phyloP scores from a whole-genome alignment of 2,888 invertebrate species.

The Diaperis boleti region DNA sequence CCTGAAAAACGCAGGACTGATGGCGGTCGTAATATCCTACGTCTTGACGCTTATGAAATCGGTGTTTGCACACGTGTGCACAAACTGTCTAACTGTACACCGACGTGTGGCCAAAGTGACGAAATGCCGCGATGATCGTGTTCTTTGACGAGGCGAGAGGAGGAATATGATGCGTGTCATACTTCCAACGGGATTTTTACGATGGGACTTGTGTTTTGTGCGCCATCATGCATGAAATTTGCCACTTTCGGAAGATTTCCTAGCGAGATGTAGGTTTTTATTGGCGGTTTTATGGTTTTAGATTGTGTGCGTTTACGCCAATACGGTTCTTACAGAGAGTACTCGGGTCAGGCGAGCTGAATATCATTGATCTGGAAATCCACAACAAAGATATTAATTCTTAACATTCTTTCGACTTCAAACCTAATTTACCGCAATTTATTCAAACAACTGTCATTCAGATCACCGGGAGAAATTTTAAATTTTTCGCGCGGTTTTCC shows the following conservation, averaged over 20 bases:
- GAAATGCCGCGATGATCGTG: conserved; percentile 11
- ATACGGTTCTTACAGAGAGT: too few species aligned
- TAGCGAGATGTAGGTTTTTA: background rate
- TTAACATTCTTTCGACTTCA: too few species aligned
- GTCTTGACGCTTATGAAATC: conserved; percentile 4
- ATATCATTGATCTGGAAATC: too few species aligned
- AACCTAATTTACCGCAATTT: too few species aligned
- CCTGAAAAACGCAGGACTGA: conserved; percentile 16
- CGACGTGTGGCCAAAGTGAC: conserved; percentile 1
- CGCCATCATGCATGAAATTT: conserved; percentile 17
- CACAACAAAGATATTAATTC: too few species aligned
- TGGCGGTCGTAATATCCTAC: background rate
- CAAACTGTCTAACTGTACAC: conserved; percentile 14
- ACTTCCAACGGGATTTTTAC: background rate
- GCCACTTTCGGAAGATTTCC: background rate
- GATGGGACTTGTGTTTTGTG: conserved; percentile 4
- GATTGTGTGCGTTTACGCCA: background rate
- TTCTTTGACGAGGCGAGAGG: conserved; percentile 18
- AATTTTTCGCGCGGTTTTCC: too few species aligned
- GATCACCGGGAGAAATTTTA: too few species aligned
- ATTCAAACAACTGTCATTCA: too few species aligned
- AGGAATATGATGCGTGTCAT: background rate
- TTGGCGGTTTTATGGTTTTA: background rate
- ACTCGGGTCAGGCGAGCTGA: too few species aligned
- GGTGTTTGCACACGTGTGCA: conserved; percentile 4